Conservation (phyloP, 2,113 vertebrate species). For the Thryonomys swinderianus region DNA sequence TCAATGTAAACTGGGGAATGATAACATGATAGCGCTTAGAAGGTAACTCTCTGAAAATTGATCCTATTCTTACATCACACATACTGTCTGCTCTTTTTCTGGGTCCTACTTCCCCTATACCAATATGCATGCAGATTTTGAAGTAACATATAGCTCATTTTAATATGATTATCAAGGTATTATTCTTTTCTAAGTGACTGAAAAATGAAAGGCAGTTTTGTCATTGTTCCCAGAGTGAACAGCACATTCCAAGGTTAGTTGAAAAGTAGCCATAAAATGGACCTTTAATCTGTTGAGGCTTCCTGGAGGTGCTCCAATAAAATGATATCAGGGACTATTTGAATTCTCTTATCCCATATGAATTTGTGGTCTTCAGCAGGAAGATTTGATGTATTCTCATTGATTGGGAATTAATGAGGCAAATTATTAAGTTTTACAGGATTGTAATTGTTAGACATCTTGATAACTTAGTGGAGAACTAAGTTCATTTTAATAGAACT, state of each 20-base stretch:
- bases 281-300: background rate
- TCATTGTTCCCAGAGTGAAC: slow-evolving; percentile 12
- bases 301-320: background rate
- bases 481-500: slow-evolving; percentile 64
- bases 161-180: background rate
- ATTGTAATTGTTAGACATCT: background rate
- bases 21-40: background rate
- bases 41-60: background rate
- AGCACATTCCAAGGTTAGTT: background rate
- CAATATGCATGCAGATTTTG: background rate
- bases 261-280: background rate
- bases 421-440: slow-evolving; percentile 20
- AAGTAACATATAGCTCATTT: background rate
- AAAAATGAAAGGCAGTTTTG: background rate
- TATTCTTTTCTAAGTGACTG: background rate
- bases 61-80: background rate
- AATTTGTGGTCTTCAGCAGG: slow-evolving; percentile 18
- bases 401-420: slow-evolving; percentile 35
- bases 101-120: fast-evolving
- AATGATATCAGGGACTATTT: background rate
- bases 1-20: background rate
- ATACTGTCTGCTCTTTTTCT: background rate
- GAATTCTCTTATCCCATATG: background rate
- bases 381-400: slow-evolving; percentile 32
- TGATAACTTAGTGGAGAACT: background rate